phyloP scores from a whole-genome alignment of 2,888 invertebrate genomes.

The Melolontha melolontha region DNA sequence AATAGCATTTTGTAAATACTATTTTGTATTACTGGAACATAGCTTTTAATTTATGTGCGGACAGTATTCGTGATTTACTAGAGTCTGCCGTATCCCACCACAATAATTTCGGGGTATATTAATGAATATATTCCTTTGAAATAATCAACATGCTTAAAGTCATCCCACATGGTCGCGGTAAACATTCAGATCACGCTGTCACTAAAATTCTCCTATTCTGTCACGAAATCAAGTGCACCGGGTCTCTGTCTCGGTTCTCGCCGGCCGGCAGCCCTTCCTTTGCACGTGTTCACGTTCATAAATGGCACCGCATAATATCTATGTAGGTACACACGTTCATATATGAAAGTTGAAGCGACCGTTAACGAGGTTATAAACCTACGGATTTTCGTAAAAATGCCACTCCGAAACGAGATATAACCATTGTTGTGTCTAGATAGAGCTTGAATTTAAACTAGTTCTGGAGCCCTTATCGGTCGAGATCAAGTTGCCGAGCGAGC shows the following conservation, averaged over 20 bases:
- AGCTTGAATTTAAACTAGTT: slow-evolving; percentile 48
- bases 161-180: background rate
- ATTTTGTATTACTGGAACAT: no score
- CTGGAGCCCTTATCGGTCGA: slow-evolving; percentile 39
- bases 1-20: no score
- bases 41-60: no score
- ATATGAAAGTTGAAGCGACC: slow-evolving; percentile 35
- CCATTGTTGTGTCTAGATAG: slow-evolving; percentile 50
- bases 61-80: background rate
- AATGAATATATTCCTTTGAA: no score
- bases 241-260: slow-evolving; percentile 4
- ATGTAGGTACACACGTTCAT: slow-evolving; percentile 6
- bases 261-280: slow-evolving; percentile 12
- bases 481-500: slow-evolving; percentile 32
- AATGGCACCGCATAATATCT: slow-evolving; percentile 35
- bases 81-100: background rate
- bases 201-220: slow-evolving; percentile 6
- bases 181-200: slow-evolving; percentile 24
- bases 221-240: slow-evolving; percentile 18
- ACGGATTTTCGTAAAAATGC: slow-evolving; percentile 38
- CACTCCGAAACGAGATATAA: slow-evolving; percentile 44
- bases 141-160: background rate
- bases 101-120: no score
- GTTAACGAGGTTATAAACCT: slow-evolving; percentile 43
- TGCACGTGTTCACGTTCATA: slow-evolving; percentile 34